These are phyloP conservation scores for Abramis brama DNA, from an alignment of 2,113 vertebrate species.

Conservation along the genomic window DNA sequence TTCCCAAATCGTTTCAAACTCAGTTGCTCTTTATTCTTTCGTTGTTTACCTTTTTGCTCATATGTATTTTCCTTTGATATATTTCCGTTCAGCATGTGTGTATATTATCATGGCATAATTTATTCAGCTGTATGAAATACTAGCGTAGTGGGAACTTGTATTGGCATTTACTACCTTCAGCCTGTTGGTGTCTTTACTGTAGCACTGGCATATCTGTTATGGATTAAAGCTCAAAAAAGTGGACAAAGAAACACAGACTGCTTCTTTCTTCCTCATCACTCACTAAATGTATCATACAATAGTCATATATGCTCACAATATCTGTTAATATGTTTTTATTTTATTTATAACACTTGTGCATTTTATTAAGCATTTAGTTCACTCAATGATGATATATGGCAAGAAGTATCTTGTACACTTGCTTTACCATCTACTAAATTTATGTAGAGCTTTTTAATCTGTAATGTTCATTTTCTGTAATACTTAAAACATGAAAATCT, in stretches of 20 bases:
- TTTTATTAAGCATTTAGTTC: constrained; percentile 7
- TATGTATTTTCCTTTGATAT: constrained; percentile 78
- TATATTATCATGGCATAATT: constrained; percentile 94
- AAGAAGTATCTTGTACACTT: background rate
- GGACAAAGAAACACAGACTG: constrained; percentile 51
- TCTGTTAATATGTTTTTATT: background rate
- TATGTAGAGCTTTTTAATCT: constrained; percentile 23
- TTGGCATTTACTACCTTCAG: constrained; percentile 91
- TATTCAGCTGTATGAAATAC: constrained; percentile 96
- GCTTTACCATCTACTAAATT: constrained; percentile 22
- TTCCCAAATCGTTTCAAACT: constrained; percentile 28
- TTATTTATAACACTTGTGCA: background rate
- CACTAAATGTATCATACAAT: constrained; percentile 5
- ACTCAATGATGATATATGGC: background rate
- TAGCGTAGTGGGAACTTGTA: constrained; percentile 90
- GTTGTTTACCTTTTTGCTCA: constrained; percentile 65
- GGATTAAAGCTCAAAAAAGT: constrained; percentile 86
- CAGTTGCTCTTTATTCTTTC: constrained; percentile 53
- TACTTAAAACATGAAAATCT: constrained; percentile 45
- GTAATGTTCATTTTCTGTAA: constrained; percentile 45
- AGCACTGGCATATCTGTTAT: constrained; percentile 93
- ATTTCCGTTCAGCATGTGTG: constrained; percentile 77
- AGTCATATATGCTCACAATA: background rate
- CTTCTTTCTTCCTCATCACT: constrained; percentile 29
- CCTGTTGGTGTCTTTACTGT: constrained; percentile 92